These are phyloP conservation scores for Sturmia bella DNA, from an alignment of 2,888 invertebrate species.

Conservation along the genomic window DNA sequence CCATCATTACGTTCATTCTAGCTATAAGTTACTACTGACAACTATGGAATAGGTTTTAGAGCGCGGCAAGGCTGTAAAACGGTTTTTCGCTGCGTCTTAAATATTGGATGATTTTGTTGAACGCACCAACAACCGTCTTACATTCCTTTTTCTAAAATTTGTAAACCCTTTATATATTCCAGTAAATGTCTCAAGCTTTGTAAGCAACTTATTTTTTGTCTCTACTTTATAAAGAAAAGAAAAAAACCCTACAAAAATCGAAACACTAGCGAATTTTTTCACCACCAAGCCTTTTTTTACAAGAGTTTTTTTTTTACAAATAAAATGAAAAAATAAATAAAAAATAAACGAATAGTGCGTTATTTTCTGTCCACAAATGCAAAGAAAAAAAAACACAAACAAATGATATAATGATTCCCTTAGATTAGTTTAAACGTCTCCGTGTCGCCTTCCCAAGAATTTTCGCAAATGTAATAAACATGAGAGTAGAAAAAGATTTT, in stretches of 20 bases:
- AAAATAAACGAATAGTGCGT: slow-evolving; percentile 43
- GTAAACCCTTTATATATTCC: no score
- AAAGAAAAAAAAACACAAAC: not conserved
- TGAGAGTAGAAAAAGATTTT: slow-evolving; percentile 6
- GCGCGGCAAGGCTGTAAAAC: no score
- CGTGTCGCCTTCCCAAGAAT: slow-evolving; percentile 70
- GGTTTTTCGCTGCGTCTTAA: no score
- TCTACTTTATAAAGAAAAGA: not conserved
- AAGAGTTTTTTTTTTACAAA: no score
- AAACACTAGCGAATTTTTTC: slow-evolving; percentile 27
- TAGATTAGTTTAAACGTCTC: slow-evolving; percentile 65
- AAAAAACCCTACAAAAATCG: no score
- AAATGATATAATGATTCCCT: slow-evolving; percentile 37
- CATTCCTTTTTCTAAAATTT: no score
- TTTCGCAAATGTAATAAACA: slow-evolving; percentile 42
- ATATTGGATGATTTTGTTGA: no score
- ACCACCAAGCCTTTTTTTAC: slow-evolving; percentile 53
- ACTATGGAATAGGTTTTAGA: no score
- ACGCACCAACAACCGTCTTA: no score
- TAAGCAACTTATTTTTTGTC: not conserved
- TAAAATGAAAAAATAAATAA: no score
- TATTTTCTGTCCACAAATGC: slow-evolving; percentile 36
- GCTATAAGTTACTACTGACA: no score
- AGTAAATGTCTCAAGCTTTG: not conserved
- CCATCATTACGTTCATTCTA: no score